Conservation (phyloP, 2,797 vertebrate species). For the Mus caroli region DNA sequence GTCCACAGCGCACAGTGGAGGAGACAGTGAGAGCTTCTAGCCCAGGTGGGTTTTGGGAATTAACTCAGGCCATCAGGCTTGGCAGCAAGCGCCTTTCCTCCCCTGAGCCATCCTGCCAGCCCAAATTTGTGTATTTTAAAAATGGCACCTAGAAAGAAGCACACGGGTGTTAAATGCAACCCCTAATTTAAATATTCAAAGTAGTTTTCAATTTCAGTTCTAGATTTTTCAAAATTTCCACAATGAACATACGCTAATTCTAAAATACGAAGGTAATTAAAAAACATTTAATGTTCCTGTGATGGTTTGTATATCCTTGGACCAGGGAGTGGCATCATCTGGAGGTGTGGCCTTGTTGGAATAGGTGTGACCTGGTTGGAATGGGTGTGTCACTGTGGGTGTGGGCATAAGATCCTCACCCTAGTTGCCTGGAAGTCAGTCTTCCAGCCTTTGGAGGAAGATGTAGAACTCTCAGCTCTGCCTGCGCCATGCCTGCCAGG, state of each 20-base stretch:
- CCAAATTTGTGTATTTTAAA: background rate
- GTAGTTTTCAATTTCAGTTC: background rate
- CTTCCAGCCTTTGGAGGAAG: too few species aligned
- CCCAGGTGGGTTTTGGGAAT: background rate
- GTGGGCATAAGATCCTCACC: too few species aligned
- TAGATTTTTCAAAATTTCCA: background rate
- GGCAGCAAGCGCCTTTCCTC: background rate
- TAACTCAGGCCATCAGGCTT: background rate
- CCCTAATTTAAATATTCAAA: background rate
- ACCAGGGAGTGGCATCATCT: too few species aligned
- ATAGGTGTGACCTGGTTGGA: too few species aligned
- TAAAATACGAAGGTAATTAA: background rate
- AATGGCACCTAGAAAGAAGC: background rate
- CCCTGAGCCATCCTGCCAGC: background rate
- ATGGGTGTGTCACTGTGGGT: too few species aligned
- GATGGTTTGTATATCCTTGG: too few species aligned
- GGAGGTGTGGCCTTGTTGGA: too few species aligned
- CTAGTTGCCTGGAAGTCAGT: too few species aligned
- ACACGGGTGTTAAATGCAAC: background rate
- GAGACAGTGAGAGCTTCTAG: too few species aligned
- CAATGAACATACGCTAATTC: background rate
- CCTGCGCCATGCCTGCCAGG: too few species aligned
- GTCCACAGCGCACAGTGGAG: too few species aligned
- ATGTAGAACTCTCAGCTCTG: too few species aligned
- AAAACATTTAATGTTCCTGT: conserved; percentile 52